Percentiles rank a stretch among this genome's conserved stretches.
Conservation (phyloP, 2,888 invertebrate species). For the Nephrotoma flavescens region DNA sequence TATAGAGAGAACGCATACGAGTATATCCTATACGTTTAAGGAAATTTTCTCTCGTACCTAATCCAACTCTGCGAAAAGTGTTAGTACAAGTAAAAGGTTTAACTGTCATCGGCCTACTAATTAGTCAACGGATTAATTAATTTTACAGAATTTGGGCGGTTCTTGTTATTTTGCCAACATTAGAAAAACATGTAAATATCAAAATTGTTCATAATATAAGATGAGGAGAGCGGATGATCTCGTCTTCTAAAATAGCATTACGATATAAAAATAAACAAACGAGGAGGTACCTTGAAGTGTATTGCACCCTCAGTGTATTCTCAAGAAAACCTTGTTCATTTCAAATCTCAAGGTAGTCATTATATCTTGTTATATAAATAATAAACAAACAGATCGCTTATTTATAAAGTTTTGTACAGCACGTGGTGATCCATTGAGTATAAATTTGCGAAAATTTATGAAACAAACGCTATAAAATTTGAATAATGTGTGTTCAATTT, state of each 20-base stretch:
- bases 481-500: background rate
- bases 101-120: background rate
- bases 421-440: no score
- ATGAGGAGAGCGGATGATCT: background rate
- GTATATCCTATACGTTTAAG: no score
- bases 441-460: no score
- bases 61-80: no score
- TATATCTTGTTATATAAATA: background rate
- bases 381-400: background rate
- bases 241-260: no score
- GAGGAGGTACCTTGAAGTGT: background rate
- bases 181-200: background rate
- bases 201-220: background rate
- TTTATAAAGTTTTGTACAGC: no score
- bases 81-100: background rate
- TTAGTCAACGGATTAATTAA: background rate
- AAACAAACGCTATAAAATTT: background rate
- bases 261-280: no score
- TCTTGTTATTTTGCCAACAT: background rate
- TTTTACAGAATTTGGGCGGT: background rate
- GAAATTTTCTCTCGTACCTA: no score
- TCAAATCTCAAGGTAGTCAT: background rate
- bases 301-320: background rate
- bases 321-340: background rate
- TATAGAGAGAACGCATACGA: background rate